Evolutionary conservation across 1,140 invertebrate species (phyloP).

Genomic region (honey bee (Apis mellifera)): Amel_HAv3.1 CM009944.2:7068001-7068500

Average conservation of each 20-base stretch:
- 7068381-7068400: background rate
- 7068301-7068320: background rate
- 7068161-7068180: slow-evolving; percentile 11
- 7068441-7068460: too few relatives aligned
- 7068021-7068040: background rate
- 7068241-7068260: slow-evolving; percentile 5
- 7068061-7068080: background rate
- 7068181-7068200: slow-evolving; percentile 38
- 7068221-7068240: background rate
- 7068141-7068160: slow-evolving; percentile 18
- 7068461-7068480: too few relatives aligned
- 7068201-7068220: background rate
- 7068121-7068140: background rate
- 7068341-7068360: background rate
- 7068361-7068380: background rate
- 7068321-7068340: background rate
- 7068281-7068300: background rate
- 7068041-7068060: too few relatives aligned
- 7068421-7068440: too few relatives aligned
- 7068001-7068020: background rate
- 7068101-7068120: slow-evolving; percentile 14
- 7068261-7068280: too few relatives aligned
- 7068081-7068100: slow-evolving; percentile 23
- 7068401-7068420: too few relatives aligned
- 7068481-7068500: too few relatives aligned